Evolutionary conservation across 2,797 vertebrate species (phyloP), one percentile per base, ranked within the genome.

Genomic region (Hozukius guyotensis): DNA sequence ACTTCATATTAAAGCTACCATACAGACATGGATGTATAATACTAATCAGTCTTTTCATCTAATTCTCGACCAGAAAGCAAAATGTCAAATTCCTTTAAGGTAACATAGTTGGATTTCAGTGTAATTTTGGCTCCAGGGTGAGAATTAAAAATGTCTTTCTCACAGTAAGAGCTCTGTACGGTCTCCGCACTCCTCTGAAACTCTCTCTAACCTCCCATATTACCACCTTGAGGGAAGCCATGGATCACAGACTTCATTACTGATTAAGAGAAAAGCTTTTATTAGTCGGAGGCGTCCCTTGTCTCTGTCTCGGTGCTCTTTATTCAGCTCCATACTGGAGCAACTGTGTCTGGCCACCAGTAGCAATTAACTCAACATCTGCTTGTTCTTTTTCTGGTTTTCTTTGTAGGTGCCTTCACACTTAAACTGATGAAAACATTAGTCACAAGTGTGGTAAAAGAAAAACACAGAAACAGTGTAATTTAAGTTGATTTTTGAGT

Each of bases 181-280:
- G 57, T 38, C 25, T 62, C 16, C 59, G 32, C 49, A 20, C 25
- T 27, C 38, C 60, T 55, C 53, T 7, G 14, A 18, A 57, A 1
- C 11, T 27, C 14, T 22, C 27, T 71, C 22, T 27, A 42, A 69
- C 71, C 64, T 80, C 46, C 7, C 14, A 13, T 62, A 65, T 77
- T 67, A 76, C 16, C 53, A 77, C 80, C 78, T 82, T 72, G 82
- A 87, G 74, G 77, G 75, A 7, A 25, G 63, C 65, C 62, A 70
- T 42, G 56, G 78, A 85, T 77, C 77, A 81, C 64, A 77, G 80
- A 82, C 87, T 78, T 91, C 78, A 89, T 71, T 69, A 55, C 68
- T 63, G 80, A 87, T 90, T 84, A 80, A 88, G 72, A 85, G 66
- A 64, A 87, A 82, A 81, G 85, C 72, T 85, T 82, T 82, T 72